Conservation (phyloP, 35 echinoderm and acorn worm genomes). For the Apostichopus japonicus region DNA sequence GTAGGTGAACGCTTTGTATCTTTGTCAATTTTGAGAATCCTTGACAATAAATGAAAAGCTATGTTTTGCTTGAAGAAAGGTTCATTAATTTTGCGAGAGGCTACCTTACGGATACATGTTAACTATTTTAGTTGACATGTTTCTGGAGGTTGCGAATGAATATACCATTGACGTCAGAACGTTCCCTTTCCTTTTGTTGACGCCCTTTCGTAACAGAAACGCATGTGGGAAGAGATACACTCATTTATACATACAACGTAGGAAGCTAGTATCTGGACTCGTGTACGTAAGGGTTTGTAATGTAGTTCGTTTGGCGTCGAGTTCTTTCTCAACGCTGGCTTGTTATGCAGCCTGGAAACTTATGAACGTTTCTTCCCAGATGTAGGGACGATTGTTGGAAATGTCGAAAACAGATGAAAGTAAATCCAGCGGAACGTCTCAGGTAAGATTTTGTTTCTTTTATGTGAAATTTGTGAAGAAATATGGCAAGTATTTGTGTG, state of each 20-base stretch:
- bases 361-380: background rate
- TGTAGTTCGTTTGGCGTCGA: background rate
- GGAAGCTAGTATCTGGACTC: too few relatives aligned
- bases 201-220: background rate
- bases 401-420: conserved; percentile 54
- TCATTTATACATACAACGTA: too few relatives aligned
- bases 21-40: background rate
- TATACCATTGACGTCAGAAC: conserved; percentile 34
- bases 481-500: conserved; percentile 44
- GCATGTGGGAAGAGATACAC: background rate
- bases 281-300: too few relatives aligned
- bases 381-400: conserved; percentile 21
- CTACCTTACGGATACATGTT: background rate
- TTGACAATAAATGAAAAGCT: background rate
- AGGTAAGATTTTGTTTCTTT: conserved; percentile 28
- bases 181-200: conserved; percentile 41
- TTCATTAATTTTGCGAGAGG: background rate
- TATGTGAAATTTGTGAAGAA: background rate
- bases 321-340: background rate
- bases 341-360: background rate
- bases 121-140: background rate
- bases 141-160: background rate
- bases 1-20: background rate
- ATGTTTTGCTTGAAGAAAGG: background rate
- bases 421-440: conserved; percentile 34